Evolutionary conservation across 2,888 invertebrate species (phyloP), one percentile per base, ranked within the genome.

Genomic region (Ceraclea dissimilis): DNA sequence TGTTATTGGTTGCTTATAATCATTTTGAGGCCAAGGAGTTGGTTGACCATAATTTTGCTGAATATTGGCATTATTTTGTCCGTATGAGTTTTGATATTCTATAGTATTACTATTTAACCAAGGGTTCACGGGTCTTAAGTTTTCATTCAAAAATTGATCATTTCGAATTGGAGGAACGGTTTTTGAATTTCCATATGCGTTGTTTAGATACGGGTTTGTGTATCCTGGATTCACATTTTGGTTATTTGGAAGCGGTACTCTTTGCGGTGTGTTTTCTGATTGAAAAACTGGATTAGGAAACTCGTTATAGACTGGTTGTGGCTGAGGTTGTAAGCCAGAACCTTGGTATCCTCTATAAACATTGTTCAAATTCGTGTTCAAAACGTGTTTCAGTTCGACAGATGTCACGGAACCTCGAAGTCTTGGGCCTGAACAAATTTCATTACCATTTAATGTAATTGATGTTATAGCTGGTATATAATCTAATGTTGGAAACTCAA

Each of bases 401-500:
- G 66, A 65, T 2, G 71, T 72, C 2, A 70, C 64, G 2, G 67
- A 44, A 34, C 67, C 68, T 1, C 48, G 57, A 2, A 65, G 69
- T 49, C 66, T 64, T 39, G 68, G 66, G 48, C 71, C 72, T 6
- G 63, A 61, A 62, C 73, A 73, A 19, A 72, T 63, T 33, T 65
- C 56, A 22, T 66, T 63, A 2, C 68, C 69, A 58, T 73, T 72
- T 6, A 71, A 63, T 1, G 62, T 52, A 49, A 73, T 70, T 63
- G 66, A 67, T 1, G 70, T 70, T 2, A 73, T 64, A 66, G 63
- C 67, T 2, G 73, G 73, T 19, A 60, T 20, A 43, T 57, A 47
- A 47, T 56, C 53, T 1, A 69, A 68, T 22, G 68, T 63, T 10
- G 73, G 73, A 61, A 73, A 72, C 57, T 63, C 62, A 13, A 73